Percentiles rank a stretch among this genome's conserved stretches.
Evolutionary conservation across 2,888 invertebrate genomes (phyloP).

Genomic region (Ischnus inquisitorius): DNA sequence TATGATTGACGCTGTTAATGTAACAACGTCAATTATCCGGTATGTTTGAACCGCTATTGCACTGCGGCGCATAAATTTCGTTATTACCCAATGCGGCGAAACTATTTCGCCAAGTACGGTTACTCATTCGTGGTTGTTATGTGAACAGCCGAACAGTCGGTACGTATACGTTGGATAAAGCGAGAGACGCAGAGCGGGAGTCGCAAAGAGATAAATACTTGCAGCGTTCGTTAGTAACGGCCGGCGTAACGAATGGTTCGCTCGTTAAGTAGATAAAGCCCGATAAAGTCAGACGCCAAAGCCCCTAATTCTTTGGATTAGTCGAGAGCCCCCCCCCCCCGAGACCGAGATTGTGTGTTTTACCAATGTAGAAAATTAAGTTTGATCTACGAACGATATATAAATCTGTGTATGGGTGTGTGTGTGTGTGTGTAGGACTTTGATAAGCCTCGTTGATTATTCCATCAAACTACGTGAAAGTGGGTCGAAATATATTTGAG

Average conservation of each 20-base stretch:
- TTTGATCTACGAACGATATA: not conserved
- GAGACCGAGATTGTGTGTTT: slow-evolving; percentile 38
- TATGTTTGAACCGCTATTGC: slow-evolving; percentile 20
- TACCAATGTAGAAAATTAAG: slow-evolving; percentile 27
- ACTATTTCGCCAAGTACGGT: slow-evolving; percentile 52
- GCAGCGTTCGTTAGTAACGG: slow-evolving; percentile 47
- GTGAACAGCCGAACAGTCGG: slow-evolving; percentile 44
- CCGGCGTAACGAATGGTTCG: slow-evolving; percentile 45
- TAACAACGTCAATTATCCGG: slow-evolving; percentile 46
- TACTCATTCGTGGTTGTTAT: slow-evolving; percentile 46
- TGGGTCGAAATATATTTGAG: slow-evolving; percentile 31
- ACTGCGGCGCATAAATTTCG: not conserved
- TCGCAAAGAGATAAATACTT: slow-evolving; percentile 25
- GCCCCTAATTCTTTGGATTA: slow-evolving; percentile 53
- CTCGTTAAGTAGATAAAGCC: slow-evolving; percentile 66
- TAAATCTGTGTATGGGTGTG: not conserved
- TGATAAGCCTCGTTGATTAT: not conserved
- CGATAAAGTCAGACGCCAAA: slow-evolving; percentile 59
- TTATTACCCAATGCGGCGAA: slow-evolving; percentile 34
- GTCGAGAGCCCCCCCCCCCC: slow-evolving; percentile 37
- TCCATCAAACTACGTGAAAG: not conserved
- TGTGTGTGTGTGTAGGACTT: not conserved
- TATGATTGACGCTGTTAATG: slow-evolving; percentile 38
- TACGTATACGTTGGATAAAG: slow-evolving; percentile 7
- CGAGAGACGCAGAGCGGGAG: slow-evolving; percentile 29